A percentile compares a stretch with the other conserved stretches of the same genome.
These are phyloP conservation scores for Eutrigla gurnardus DNA, from an alignment of 2,797 vertebrate species.

Conservation along the genomic window DNA sequence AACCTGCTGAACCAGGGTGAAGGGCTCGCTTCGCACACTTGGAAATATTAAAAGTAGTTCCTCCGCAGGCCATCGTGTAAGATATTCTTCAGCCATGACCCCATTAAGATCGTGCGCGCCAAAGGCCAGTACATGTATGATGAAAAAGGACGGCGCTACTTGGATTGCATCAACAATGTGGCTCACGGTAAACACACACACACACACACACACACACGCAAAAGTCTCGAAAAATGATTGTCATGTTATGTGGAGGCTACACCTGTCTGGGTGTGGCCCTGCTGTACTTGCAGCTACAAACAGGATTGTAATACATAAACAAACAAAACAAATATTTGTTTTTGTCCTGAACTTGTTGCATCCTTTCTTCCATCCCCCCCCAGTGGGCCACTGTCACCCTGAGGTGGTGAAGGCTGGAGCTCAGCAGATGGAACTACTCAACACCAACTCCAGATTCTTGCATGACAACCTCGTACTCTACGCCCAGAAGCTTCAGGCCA, in stretches of 20 bases:
- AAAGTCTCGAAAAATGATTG: too few relatives aligned
- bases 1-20: not conserved
- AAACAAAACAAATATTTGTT: not conserved
- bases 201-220: not conserved
- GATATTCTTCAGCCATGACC: constrained; percentile 95
- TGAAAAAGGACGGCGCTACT: constrained; percentile 89
- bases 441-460: constrained; percentile 96
- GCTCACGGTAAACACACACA: constrained; percentile 89
- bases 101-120: constrained; percentile 93
- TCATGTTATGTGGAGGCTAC: not conserved
- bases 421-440: constrained; percentile 94
- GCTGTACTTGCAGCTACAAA: not conserved
- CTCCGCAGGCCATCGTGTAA: constrained; percentile 93
- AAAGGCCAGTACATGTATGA: constrained; percentile 96
- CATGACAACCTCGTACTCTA: constrained; percentile 96
- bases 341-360: not conserved
- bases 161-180: constrained; percentile 99
- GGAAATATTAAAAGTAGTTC: not conserved
- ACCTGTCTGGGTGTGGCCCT: not conserved
- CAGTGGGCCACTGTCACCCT: constrained; percentile 96
- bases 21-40: not conserved
- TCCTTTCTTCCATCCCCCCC: not conserved
- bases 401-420: constrained; percentile 91
- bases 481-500: constrained; percentile 90
- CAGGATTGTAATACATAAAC: not conserved